These are phyloP conservation scores for Bombyx mori DNA, from an alignment of 1,140 invertebrate genomes.

Conservation along the genomic window DNA sequence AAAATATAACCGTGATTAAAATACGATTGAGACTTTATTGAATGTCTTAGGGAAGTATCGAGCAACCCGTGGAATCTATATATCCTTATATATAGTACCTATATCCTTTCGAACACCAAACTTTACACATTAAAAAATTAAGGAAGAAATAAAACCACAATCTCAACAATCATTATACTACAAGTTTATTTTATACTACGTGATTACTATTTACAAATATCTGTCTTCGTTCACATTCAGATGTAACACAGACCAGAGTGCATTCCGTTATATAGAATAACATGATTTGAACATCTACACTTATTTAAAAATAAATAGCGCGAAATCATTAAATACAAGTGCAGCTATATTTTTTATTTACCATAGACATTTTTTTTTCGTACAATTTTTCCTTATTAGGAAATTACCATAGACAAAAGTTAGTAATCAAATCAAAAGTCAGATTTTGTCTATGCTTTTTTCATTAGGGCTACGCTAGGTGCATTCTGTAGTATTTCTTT, in stretches of 20 bases:
- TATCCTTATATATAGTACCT: too few species aligned
- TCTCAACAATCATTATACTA: slow-evolving; percentile 60
- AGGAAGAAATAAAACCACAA: slow-evolving; percentile 36
- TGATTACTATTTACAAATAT: slow-evolving; percentile 57
- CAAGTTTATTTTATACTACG: slow-evolving; percentile 58
- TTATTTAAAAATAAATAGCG: slow-evolving; percentile 53
- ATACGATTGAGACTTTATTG: too few species aligned
- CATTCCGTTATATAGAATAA: slow-evolving; percentile 11
- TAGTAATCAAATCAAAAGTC: too few species aligned
- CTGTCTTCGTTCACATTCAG: slow-evolving; percentile 29
- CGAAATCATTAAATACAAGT: slow-evolving; percentile 37
- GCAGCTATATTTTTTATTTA: slow-evolving; percentile 7
- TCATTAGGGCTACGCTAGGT: slow-evolving; percentile 29
- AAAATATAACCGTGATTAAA: too few species aligned
- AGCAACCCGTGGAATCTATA: too few species aligned
- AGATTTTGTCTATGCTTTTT: background rate
- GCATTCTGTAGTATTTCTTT: slow-evolving; percentile 51
- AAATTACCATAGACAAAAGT: too few species aligned
- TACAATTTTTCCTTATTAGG: too few species aligned
- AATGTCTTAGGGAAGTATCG: too few species aligned
- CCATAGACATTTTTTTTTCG: background rate
- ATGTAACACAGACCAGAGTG: background rate
- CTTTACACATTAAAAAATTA: too few species aligned
- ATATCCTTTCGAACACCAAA: too few species aligned
- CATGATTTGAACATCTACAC: slow-evolving; percentile 25